phyloP scores from a whole-genome alignment of 2,113 vertebrate genomes.

The Rhineura floridana region DNA sequence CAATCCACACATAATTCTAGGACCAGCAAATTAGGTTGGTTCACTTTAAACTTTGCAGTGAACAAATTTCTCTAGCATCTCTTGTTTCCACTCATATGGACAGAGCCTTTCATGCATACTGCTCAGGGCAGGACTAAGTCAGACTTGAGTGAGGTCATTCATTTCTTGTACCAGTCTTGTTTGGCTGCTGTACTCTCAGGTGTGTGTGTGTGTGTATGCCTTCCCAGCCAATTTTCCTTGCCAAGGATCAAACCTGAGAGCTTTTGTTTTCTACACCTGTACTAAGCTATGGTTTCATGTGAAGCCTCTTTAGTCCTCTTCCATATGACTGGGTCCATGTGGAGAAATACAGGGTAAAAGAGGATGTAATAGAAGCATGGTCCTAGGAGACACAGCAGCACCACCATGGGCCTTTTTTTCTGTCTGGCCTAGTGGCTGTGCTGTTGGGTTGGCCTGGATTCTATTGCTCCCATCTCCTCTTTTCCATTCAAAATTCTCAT shows the following conservation, averaged over 20 bases:
- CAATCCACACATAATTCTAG: too few species aligned
- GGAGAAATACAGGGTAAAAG: background rate
- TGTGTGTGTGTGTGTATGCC: background rate
- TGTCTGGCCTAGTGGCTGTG: background rate
- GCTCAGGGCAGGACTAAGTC: background rate
- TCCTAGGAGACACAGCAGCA: background rate
- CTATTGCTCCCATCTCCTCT: background rate
- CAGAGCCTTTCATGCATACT: background rate
- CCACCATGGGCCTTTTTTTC: background rate
- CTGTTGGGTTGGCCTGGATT: background rate
- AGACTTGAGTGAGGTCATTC: background rate
- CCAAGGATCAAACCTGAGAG: too few species aligned
- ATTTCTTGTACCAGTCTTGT: background rate
- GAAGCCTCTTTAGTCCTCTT: background rate
- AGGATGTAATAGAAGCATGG: background rate
- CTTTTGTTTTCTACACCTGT: background rate
- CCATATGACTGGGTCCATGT: background rate
- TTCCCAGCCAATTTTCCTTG: background rate
- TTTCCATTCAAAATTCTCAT: background rate
- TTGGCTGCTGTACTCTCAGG: background rate
- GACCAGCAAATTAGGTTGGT: too few species aligned
- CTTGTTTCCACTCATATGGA: background rate
- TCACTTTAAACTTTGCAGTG: too few species aligned
- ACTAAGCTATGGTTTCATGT: background rate
- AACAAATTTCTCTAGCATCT: background rate